Conservation (phyloP, 2,888 invertebrate species). For the Zygothrica quintamaculata region DNA sequence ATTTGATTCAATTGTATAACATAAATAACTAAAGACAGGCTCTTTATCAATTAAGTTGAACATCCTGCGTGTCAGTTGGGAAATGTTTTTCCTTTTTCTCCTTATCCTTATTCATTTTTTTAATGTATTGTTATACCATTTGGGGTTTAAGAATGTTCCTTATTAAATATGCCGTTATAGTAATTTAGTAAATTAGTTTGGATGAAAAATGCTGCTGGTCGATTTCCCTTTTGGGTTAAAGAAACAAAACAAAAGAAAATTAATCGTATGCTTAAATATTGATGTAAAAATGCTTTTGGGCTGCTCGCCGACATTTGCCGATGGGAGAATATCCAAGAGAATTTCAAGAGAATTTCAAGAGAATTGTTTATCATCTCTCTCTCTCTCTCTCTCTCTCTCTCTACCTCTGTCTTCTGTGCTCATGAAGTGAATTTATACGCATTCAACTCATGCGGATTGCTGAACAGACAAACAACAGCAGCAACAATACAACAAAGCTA, state of each 20-base stretch:
- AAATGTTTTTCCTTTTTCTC: too few species aligned
- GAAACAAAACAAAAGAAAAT: conserved; percentile 36
- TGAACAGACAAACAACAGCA: conserved; percentile 13
- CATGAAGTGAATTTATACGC: conserved; percentile 47
- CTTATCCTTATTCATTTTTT: too few species aligned
- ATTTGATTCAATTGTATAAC: neutral
- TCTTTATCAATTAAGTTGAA: too few species aligned
- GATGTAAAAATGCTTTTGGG: conserved; percentile 39
- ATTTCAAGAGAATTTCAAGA: conserved; percentile 28
- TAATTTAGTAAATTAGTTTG: conserved; percentile 47
- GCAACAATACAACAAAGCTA: neutral
- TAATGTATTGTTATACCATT: conserved; percentile 15
- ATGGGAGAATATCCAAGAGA: neutral
- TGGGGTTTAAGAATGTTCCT: neutral
- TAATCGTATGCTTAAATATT: conserved; percentile 52
- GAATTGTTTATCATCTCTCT: conserved; percentile 38
- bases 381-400: neutral
- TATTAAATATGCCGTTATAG: conserved; percentile 44
- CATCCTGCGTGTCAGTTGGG: too few species aligned
- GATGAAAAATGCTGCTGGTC: conserved; percentile 19
- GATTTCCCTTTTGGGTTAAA: conserved; percentile 2
- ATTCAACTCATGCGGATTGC: conserved; percentile 57
- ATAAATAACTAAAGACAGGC: neutral
- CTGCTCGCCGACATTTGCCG: conserved; percentile 18
- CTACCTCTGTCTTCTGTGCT: conserved; percentile 15